Percentiles rank a stretch among this genome's conserved stretches.
phyloP scores from a whole-genome alignment of 2,797 vertebrate genomes.

The Hippoglossus hippoglossus region DNA sequence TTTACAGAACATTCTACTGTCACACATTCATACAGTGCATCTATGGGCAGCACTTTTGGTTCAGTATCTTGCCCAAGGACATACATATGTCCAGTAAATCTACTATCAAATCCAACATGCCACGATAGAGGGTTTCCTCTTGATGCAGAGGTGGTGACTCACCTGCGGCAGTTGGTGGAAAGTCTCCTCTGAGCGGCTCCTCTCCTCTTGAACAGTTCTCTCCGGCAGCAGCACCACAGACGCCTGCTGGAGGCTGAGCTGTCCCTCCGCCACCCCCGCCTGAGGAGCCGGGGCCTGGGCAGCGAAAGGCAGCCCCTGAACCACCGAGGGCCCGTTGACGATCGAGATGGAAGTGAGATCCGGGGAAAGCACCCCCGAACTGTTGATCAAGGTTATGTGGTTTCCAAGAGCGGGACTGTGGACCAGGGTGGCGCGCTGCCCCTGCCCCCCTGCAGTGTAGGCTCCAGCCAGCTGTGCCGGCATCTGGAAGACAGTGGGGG shows the following conservation, averaged over 20 bases:
- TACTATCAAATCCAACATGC: too few relatives aligned
- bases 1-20: too few relatives aligned
- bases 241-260: conserved; percentile 78
- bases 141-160: conserved; percentile 13
- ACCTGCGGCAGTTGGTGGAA: conserved; percentile 81
- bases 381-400: conserved; percentile 88
- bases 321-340: conserved; percentile 79
- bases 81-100: too few relatives aligned
- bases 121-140: too few relatives aligned
- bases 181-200: conserved; percentile 63
- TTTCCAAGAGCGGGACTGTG: conserved; percentile 83
- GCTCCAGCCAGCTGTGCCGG: conserved; percentile 82
- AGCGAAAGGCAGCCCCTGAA: conserved; percentile 82
- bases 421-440: conserved; percentile 78
- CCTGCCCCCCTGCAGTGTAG: conserved; percentile 76
- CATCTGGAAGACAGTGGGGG: conserved; percentile 86
- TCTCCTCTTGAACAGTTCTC: conserved; percentile 71
- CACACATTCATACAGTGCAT: too few relatives aligned
- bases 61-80: too few relatives aligned
- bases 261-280: conserved; percentile 65
- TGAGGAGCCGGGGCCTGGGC: conserved; percentile 65
- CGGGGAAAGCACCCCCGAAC: conserved; percentile 78
- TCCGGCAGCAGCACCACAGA: conserved; percentile 82
- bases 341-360: conserved; percentile 85
- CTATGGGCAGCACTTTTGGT: too few relatives aligned